Conservation (phyloP, 2,888 invertebrate species). For the Harpalus rufipes region DNA sequence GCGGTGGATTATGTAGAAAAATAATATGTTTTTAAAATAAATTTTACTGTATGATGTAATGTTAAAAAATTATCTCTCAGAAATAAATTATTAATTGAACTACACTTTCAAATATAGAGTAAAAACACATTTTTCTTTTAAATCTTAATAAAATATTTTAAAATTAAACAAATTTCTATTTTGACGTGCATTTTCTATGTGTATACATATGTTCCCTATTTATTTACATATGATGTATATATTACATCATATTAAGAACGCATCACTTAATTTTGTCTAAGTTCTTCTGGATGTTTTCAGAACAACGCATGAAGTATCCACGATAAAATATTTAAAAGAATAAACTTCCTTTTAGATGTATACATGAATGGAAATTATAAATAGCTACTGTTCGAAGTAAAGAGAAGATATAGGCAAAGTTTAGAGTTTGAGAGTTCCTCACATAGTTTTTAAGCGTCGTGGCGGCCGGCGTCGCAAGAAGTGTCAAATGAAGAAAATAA, state of each 20-base stretch:
- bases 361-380: conserved; percentile 63
- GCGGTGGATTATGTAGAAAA: too few relatives aligned
- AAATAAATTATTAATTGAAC: too few relatives aligned
- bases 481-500: conserved; percentile 12
- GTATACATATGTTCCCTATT: conserved; percentile 16
- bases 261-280: neutral
- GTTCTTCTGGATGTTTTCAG: neutral
- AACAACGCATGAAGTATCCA: conserved; percentile 9
- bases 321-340: conserved; percentile 22
- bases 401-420: conserved; percentile 6
- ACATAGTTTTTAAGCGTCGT: conserved; percentile 29
- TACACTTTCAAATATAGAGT: too few relatives aligned
- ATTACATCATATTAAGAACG: neutral
- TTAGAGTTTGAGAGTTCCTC: conserved; percentile 15
- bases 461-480: conserved; percentile 13
- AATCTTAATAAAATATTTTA: neutral
- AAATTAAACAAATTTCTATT: neutral
- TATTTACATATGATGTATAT: conserved; percentile 21
- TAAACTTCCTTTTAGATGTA: conserved; percentile 53
- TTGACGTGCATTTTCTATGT: neutral
- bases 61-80: neutral
- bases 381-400: conserved; percentile 42
- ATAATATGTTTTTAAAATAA: too few relatives aligned
- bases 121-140: neutral
- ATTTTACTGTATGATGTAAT: neutral